Evolutionary conservation across 2,888 invertebrate species (phyloP).

Genomic region (Drosophila heteroneura): DNA sequence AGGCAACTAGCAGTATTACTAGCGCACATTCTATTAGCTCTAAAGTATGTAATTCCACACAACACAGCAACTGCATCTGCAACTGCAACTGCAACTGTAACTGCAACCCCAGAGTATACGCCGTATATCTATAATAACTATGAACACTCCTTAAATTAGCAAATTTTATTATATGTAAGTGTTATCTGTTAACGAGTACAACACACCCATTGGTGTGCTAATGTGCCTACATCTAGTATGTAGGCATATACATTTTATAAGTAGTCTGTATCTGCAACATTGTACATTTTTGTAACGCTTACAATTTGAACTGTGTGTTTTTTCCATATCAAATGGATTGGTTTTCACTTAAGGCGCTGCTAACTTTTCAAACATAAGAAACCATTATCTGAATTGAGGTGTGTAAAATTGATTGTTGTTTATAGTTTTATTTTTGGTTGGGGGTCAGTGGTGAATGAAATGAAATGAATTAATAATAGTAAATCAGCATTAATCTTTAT

Average conservation of each 20-base stretch:
- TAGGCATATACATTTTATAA: neutral
- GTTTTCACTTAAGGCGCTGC: neutral
- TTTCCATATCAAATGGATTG: neutral
- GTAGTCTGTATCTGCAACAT: slow-evolving; percentile 7
- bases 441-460: slow-evolving; percentile 15
- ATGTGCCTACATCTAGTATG: neutral
- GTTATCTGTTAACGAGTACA: neutral
- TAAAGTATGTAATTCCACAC: neutral
- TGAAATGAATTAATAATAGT: slow-evolving; percentile 1
- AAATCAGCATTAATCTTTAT: slow-evolving; percentile 17
- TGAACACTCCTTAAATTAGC: slow-evolving; percentile 40
- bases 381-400: neutral
- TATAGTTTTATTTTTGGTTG: slow-evolving; percentile 2
- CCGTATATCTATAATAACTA: slow-evolving; percentile 11
- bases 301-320: slow-evolving; percentile 1
- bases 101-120: slow-evolving; percentile 17
- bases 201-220: neutral
- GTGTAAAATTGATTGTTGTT: slow-evolving; percentile 47
- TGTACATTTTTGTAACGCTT: slow-evolving; percentile 2
- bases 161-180: slow-evolving; percentile 31
- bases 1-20: slow-evolving; percentile 66
- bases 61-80: slow-evolving; percentile 3
- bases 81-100: slow-evolving; percentile 19
- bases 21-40: slow-evolving; percentile 54
- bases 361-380: slow-evolving; percentile 12